Percentiles rank a stretch among this genome's conserved stretches.
phyloP scores from a whole-genome alignment of 1,140 invertebrate genomes.

The Heliconius hermathena region DNA sequence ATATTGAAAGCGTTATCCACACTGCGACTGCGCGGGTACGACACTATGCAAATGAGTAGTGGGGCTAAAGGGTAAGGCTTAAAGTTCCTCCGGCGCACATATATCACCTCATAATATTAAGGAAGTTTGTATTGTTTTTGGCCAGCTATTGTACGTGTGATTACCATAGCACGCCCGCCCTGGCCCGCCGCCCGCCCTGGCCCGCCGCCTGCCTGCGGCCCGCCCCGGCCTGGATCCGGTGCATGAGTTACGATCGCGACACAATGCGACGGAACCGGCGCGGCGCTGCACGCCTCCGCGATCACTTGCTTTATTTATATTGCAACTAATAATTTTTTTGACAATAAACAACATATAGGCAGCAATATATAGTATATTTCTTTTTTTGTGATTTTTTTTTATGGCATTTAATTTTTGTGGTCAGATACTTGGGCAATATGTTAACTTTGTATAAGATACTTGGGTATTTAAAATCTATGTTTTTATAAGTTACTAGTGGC shows the following conservation, averaged over 20 bases:
- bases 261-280: slow-evolving; percentile 32
- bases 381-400: no score
- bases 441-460: no score
- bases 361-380: no score
- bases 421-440: no score
- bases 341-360: neutral
- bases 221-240: slow-evolving; percentile 18
- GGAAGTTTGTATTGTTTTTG: slow-evolving; percentile 35
- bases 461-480: no score
- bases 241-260: slow-evolving; percentile 25
- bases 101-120: slow-evolving; percentile 32
- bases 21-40: neutral
- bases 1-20: neutral
- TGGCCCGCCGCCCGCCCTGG: neutral
- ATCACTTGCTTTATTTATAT: slow-evolving; percentile 10
- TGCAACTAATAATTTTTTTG: neutral
- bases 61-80: slow-evolving; percentile 18
- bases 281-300: slow-evolving; percentile 22
- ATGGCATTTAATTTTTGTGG: no score
- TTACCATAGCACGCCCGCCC: slow-evolving; percentile 19
- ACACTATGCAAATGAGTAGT: slow-evolving; percentile 8
- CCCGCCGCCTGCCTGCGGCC: neutral
- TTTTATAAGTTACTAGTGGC: no score
- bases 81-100: slow-evolving; percentile 18
- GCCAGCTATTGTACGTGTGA: slow-evolving; percentile 31